Evolutionary conservation across 2,113 vertebrate genomes (phyloP), one percentile per base, ranked within the genome.

Genomic region (Laticauda colubrina): DNA sequence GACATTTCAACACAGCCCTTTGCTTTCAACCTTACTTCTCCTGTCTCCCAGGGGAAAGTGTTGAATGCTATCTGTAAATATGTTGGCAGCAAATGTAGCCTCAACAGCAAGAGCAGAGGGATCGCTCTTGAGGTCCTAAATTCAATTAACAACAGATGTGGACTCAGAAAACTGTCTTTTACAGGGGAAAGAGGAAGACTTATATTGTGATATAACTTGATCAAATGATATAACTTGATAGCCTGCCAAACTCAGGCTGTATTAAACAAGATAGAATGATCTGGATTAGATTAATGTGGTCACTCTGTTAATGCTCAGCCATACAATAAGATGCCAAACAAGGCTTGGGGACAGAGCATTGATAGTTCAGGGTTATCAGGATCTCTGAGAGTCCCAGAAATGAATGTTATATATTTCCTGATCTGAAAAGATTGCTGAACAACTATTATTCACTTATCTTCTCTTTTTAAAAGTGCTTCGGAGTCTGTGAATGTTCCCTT

Each of bases 401-500:
- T 56, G 57, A 51, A 89, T 54, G 34, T 51, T 39, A 34, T 10
- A 86, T 15, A 39, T 21, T 24, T 29, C 26, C n/a, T 90, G 92
- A 51, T 39, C 57, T 69, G n/a, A 86, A 55, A 86, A 20, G 45
- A 89, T 51, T 87, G 51, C 86, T 64, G n/a, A 86, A 26, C 91
- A 87, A 23, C 54, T 55, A 69, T 5, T 91, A 53, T 34, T 5
- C 69, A 57, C 15, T 85, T 51, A 75, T 12, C 69, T 45, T 55
- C 55, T 85, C 14, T 29, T 5, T 85, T 53, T 12, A 29, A 12
- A 3, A 61, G 54, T 6, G 64, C 92, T 90, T 24, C 0, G 18
- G 92, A 93, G 51, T 56, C n/a, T 88, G 93, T 81, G 56, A 48
- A 29, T 93, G 57, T 61, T 9, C 29, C 90, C 39, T 85, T 93